Evolutionary conservation across 2,113 vertebrate genomes (phyloP).

Genomic region (Gasterosteus aculeatus): DNA sequence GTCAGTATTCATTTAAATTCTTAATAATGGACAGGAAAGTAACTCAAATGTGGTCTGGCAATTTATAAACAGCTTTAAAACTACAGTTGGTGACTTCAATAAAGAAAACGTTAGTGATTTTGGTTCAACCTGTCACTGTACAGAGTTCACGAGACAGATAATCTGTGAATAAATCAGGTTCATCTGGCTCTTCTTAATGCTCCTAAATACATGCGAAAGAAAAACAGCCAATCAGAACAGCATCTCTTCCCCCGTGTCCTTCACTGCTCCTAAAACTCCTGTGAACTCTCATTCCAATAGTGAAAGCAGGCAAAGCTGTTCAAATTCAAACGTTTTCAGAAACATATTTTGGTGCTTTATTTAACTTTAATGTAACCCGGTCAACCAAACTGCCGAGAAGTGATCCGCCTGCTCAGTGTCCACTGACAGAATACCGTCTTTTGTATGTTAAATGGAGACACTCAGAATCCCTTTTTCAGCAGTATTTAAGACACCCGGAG

Average conservation of each 20-base stretch:
- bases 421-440: not conserved
- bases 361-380: not conserved
- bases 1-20: not conserved
- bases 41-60: not conserved
- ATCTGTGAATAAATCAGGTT: not conserved
- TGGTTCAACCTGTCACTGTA: not conserved
- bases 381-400: no score
- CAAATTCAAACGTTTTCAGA: not conserved
- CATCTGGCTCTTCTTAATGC: not conserved
- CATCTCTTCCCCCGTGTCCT: not conserved
- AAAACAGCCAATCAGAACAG: not conserved
- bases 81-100: not conserved
- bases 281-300: not conserved
- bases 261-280: not conserved
- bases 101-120: not conserved
- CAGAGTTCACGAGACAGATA: not conserved
- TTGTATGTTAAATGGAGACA: not conserved
- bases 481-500: not conserved
- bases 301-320: not conserved
- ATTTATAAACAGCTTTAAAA: constrained; percentile 7
- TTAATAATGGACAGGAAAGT: not conserved
- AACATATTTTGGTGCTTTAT: not conserved
- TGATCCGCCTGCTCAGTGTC: not conserved
- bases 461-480: not conserved
- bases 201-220: not conserved